These are phyloP conservation scores for Melangyna quadrimaculata DNA, from an alignment of 2,888 invertebrate genomes.

Conservation along the genomic window DNA sequence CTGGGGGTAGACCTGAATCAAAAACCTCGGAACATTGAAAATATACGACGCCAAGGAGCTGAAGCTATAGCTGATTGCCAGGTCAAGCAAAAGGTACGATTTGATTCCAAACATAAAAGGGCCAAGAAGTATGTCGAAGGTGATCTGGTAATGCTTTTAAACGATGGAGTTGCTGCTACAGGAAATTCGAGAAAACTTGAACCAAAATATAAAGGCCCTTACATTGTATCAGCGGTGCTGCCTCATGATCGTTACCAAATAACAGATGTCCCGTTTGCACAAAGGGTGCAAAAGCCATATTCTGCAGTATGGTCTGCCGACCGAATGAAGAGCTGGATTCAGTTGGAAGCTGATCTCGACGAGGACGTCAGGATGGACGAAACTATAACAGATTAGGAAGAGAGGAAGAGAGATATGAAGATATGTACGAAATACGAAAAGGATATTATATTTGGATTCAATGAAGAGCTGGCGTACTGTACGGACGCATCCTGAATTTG, in stretches of 20 bases:
- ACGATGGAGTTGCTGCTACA: background rate
- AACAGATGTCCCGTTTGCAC: background rate
- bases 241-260: background rate
- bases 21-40: background rate
- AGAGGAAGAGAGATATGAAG: too few relatives aligned
- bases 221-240: background rate
- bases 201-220: background rate
- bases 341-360: background rate
- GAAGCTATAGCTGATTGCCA: background rate
- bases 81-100: background rate
- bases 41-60: background rate
- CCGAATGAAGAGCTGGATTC: background rate
- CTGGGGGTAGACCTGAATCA: background rate
- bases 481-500: too few relatives aligned
- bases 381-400: too few relatives aligned
- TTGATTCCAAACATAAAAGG: background rate
- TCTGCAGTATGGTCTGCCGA: background rate
- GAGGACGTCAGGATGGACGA: background rate
- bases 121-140: background rate
- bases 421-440: too few relatives aligned
- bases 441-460: too few relatives aligned
- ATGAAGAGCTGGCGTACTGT: too few relatives aligned
- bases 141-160: background rate
- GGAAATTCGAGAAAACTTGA: constrained; percentile 1
- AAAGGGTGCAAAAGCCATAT: background rate